These are phyloP conservation scores for Andrena haemorrhoa DNA, from an alignment of 2,888 invertebrate species.

Conservation along the genomic window DNA sequence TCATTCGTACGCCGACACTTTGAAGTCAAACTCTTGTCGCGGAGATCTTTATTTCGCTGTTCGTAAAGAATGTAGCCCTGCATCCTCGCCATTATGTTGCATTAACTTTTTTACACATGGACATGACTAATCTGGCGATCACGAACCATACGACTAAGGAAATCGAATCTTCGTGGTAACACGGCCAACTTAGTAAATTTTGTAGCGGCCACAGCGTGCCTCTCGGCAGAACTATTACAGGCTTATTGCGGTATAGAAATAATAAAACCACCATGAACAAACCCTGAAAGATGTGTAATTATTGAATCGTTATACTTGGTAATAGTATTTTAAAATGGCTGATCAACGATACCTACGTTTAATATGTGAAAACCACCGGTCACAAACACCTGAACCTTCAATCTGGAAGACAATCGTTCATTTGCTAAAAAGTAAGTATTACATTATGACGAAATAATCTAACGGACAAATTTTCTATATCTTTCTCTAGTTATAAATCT, in stretches of 20 bases:
- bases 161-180: slow-evolving; percentile 75
- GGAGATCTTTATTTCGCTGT: slow-evolving; percentile 17
- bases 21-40: background rate
- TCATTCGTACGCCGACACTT: background rate
- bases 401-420: slow-evolving; percentile 62
- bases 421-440: slow-evolving; percentile 65
- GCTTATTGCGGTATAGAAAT: slow-evolving; percentile 75
- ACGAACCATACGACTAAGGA: slow-evolving; percentile 79
- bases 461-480: background rate
- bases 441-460: background rate
- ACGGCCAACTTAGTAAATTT: slow-evolving; percentile 80
- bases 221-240: slow-evolving; percentile 78
- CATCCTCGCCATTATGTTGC: slow-evolving; percentile 24
- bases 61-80: slow-evolving; percentile 9
- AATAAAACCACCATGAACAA: slow-evolving; percentile 59
- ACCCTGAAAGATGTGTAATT: slow-evolving; percentile 31
- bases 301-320: background rate
- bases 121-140: slow-evolving; percentile 70
- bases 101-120: slow-evolving; percentile 47
- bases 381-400: slow-evolving; percentile 64
- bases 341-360: slow-evolving; percentile 75
- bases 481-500: background rate
- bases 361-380: slow-evolving; percentile 73
- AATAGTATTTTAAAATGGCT: background rate
- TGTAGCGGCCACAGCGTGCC: slow-evolving; percentile 78